Conservation (phyloP, 2,888 invertebrate species). For the Zygaena filipendulae region DNA sequence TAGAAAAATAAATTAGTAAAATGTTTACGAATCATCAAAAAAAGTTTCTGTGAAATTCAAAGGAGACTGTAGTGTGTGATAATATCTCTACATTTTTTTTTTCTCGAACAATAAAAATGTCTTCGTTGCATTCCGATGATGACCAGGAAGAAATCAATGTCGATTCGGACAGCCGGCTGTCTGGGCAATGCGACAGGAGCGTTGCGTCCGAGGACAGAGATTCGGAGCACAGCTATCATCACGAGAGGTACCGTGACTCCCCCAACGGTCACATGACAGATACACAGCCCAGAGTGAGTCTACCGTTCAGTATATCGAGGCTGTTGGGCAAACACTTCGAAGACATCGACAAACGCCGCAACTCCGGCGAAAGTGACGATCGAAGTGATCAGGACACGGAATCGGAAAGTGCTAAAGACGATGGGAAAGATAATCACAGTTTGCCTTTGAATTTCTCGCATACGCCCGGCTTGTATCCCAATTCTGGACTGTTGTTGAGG, state of each 20-base stretch:
- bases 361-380: constrained; percentile 61
- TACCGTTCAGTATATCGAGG: constrained; percentile 86
- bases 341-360: constrained; percentile 64
- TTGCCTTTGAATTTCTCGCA: constrained; percentile 53
- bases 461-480: constrained; percentile 47
- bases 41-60: no score
- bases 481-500: constrained; percentile 46
- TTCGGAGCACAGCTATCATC: constrained; percentile 66
- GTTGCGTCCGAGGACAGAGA: constrained; percentile 65
- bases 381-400: constrained; percentile 63
- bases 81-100: no score
- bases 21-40: constrained; percentile 24
- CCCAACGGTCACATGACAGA: constrained; percentile 61
- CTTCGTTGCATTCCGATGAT: constrained; percentile 68
- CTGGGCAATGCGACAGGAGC: constrained; percentile 60
- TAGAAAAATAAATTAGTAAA: no score
- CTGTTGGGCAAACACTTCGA: constrained; percentile 81
- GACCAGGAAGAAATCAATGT: constrained; percentile 77
- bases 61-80: no score
- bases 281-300: constrained; percentile 63
- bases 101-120: no score
- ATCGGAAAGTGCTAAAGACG: constrained; percentile 60
- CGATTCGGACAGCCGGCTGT: constrained; percentile 72
- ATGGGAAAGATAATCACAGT: constrained; percentile 39
- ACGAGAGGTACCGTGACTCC: constrained; percentile 54